phyloP scores from a whole-genome alignment of 2,888 invertebrate species.

The Caradrina kadenii region DNA sequence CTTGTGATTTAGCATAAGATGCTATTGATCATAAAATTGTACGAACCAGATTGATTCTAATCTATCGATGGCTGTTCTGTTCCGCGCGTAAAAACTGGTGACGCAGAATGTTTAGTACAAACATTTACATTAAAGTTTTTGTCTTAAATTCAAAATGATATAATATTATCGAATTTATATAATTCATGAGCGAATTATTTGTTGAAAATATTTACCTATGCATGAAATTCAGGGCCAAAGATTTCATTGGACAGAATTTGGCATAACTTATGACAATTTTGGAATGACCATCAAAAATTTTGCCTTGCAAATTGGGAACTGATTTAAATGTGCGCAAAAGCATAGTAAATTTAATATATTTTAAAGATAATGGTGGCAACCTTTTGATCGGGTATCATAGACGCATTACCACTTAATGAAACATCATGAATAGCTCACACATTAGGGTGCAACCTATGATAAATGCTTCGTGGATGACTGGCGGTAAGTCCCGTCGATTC shows the following conservation, averaged over 20 bases:
- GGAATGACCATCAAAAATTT: slow-evolving; percentile 30
- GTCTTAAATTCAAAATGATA: slow-evolving; percentile 32
- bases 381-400: slow-evolving; percentile 74
- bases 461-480: slow-evolving; percentile 85
- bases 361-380: slow-evolving; percentile 27
- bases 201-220: slow-evolving; percentile 11
- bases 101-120: slow-evolving; percentile 42
- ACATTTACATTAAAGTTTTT: slow-evolving; percentile 38
- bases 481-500: slow-evolving; percentile 82
- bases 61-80: slow-evolving; percentile 46
- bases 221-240: slow-evolving; percentile 36
- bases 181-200: slow-evolving; percentile 32
- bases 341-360: slow-evolving; percentile 33
- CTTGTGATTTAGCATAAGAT: slow-evolving; percentile 62
- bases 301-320: slow-evolving; percentile 34
- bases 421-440: slow-evolving; percentile 87
- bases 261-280: slow-evolving; percentile 32
- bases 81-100: slow-evolving; percentile 46
- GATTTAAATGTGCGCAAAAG: slow-evolving; percentile 38
- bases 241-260: slow-evolving; percentile 13
- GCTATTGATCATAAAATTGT: slow-evolving; percentile 63
- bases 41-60: slow-evolving; percentile 59
- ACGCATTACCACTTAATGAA: slow-evolving; percentile 88
- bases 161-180: slow-evolving; percentile 27
- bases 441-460: slow-evolving; percentile 88